These are phyloP conservation scores for Drosophila borborema DNA, from an alignment of 2,888 invertebrate genomes.

Conservation along the genomic window DNA sequence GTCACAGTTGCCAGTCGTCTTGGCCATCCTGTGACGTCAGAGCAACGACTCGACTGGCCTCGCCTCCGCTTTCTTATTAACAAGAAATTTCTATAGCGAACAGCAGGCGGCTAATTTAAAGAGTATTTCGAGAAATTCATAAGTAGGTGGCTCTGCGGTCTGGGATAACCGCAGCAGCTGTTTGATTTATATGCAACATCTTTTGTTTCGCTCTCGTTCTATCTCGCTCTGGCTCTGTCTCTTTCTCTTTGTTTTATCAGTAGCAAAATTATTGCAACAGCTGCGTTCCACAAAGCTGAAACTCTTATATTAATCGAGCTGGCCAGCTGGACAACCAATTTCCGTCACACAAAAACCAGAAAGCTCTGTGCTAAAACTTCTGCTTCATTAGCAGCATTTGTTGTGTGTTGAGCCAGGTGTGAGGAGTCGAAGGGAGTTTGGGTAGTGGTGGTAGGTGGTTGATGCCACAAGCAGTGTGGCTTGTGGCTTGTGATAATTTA, in stretches of 20 bases:
- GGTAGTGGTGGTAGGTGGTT: background rate
- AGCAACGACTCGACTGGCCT: conserved; percentile 8
- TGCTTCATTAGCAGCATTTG: conserved; percentile 51
- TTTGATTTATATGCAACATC: conserved; percentile 55
- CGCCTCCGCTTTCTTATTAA: conserved; percentile 25
- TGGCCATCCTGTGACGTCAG: conserved; percentile 51
- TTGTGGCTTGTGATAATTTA: conserved; percentile 45
- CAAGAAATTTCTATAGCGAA: conserved; percentile 39
- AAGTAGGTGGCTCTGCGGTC: conserved; percentile 35
- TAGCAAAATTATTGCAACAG: conserved; percentile 50
- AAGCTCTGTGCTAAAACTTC: conserved; percentile 26
- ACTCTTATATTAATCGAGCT: conserved; percentile 29
- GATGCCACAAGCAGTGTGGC: conserved; percentile 42
- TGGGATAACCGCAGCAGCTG: conserved; percentile 48
- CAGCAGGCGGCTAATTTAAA: conserved; percentile 57
- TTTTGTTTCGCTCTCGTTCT: conserved; percentile 2
- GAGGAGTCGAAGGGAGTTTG: background rate
- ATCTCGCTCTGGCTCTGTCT: background rate
- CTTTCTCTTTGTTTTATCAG: conserved; percentile 42
- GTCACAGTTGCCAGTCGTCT: conserved; percentile 36
- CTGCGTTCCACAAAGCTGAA: conserved; percentile 41
- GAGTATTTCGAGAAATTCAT: conserved; percentile 28
- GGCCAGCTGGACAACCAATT: conserved; percentile 22
- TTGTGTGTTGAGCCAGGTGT: background rate
- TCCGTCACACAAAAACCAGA: conserved; percentile 6